Conservation (phyloP, 2,797 vertebrate genomes). For the Pyrocephalus nanus region DNA sequence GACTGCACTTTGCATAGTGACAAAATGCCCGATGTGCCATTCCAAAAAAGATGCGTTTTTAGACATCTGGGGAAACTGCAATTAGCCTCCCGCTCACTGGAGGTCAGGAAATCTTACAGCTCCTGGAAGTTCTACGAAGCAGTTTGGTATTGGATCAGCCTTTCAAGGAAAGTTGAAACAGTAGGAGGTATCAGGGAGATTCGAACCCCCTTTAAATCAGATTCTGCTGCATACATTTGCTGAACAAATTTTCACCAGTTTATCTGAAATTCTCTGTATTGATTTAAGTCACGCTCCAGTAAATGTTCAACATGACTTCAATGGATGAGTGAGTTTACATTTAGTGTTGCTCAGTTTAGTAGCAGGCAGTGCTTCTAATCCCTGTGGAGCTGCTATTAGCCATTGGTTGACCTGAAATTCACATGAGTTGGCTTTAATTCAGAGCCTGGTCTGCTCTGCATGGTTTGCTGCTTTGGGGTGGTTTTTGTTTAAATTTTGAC, state of each 20-base stretch:
- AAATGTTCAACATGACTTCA: conserved; percentile 75
- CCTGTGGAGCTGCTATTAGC: conserved; percentile 75
- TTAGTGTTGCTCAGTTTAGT: conserved; percentile 63
- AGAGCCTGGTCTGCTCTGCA: conserved; percentile 30
- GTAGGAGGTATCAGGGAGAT: not conserved
- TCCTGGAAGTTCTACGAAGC: not conserved
- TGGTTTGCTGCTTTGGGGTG: conserved; percentile 15
- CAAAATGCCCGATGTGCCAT: not conserved
- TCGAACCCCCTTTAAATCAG: not conserved
- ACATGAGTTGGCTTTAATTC: conserved; percentile 70
- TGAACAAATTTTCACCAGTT: conserved; percentile 19
- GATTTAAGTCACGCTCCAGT: conserved; percentile 76
- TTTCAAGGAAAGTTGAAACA: not conserved
- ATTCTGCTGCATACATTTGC: not conserved
- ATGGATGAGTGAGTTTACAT: conserved; percentile 75
- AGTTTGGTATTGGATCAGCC: not conserved
- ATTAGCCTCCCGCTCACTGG: not conserved
- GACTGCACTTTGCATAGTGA: not conserved
- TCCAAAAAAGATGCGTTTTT: not conserved
- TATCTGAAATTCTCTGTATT: conserved; percentile 73
- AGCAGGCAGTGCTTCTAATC: conserved; percentile 61
- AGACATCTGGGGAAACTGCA: not conserved
- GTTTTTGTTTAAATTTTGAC: not conserved
- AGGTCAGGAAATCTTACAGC: not conserved
- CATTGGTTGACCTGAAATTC: conserved; percentile 74